Evolutionary conservation across 2,113 vertebrate species (phyloP), one percentile per base, ranked within the genome.

Genomic region (Austrofundulus limnaeus): DNA sequence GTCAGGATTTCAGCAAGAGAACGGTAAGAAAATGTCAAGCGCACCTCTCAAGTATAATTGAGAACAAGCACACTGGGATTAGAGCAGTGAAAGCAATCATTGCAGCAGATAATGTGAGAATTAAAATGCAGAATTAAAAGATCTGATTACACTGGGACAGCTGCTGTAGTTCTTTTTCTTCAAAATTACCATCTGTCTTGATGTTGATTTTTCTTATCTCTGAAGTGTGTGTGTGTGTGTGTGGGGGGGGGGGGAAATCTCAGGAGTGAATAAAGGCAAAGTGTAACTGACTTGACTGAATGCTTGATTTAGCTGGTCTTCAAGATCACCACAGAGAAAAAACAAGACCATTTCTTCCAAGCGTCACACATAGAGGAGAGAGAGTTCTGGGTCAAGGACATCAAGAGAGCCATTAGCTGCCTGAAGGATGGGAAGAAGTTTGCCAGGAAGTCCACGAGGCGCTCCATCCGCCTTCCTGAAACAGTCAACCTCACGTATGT

Each of bases 271-370:
- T 28, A 10, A 21, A 9, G 5, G 8, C 6, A 60, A 52, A 60
- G 16, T 2, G 1, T 38, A 14, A 52, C 59, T 81, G 23, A 72
- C 42, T 25, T 11, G 39, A 48, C 4, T 7, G 9, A 19, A 45
- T 66, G 23, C 5, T 49, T n/a, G 78, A 20, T 87, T 72, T 16
- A 98, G 96, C 90, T 97, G 75, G 95, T 98, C 42, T 96, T 98
- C 83, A 99, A 97, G 88, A 69, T 98, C 48, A 94, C 90, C 24
- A 93, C 91, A 0, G 71, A 78, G 34, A 96, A 96, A 83, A 95
- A 96, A 50, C 97, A 98, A 78, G 96, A 96, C 17, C 95, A 98
- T 82, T 98, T 93, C 85, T 98, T 99, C 77, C 98, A 99, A 89
- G 96, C 97, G 2, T 91, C 96, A 0, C 93, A 93, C 37, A 72